These are phyloP conservation scores for Strigamia transsilvanica DNA, from an alignment of 2,888 invertebrate species.

Conservation along the genomic window DNA sequence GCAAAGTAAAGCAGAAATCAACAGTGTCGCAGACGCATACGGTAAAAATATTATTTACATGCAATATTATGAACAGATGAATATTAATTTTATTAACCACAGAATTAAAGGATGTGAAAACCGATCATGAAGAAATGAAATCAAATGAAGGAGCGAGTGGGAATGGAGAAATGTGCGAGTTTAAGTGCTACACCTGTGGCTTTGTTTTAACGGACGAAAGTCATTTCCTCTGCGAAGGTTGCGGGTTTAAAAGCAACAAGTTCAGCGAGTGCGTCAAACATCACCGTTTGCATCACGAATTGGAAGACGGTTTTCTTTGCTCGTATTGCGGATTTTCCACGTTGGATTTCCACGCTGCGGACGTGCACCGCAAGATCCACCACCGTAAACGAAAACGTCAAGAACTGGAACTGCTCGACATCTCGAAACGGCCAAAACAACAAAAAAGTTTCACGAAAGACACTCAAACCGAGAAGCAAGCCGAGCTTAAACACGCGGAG, in stretches of 20 bases:
- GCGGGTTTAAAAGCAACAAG: not conserved
- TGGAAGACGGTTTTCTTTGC: not conserved
- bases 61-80: not conserved
- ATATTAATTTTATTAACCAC: not conserved
- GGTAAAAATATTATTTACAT: too few relatives aligned
- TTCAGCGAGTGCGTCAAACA: not conserved
- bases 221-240: not conserved
- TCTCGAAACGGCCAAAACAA: too few relatives aligned
- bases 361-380: not conserved
- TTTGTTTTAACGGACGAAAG: not conserved
- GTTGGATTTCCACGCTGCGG: not conserved
- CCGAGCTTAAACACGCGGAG: too few relatives aligned
- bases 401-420: not conserved
- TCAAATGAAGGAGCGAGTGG: not conserved
- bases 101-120: not conserved
- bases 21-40: too few relatives aligned
- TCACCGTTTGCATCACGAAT: not conserved
- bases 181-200: not conserved
- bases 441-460: not conserved
- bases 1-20: too few relatives aligned
- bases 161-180: not conserved
- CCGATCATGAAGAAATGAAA: not conserved
- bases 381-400: not conserved
- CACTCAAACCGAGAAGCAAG: not conserved
- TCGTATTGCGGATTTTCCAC: not conserved